Base-by-base conservation (phyloP, 2,113 vertebrate species). In the Scortum barcoo region DNA sequence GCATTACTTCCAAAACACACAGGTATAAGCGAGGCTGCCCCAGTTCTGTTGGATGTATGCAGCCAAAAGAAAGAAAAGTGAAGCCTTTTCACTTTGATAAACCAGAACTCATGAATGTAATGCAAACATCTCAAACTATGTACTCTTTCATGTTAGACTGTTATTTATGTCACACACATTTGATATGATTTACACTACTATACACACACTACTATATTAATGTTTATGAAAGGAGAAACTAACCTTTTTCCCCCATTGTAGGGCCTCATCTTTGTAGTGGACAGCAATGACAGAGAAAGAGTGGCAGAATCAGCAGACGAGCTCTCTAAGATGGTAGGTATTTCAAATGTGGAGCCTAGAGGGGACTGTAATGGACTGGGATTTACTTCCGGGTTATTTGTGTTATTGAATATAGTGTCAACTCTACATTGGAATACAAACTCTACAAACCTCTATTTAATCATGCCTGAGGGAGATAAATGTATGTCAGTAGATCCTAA, bases 1-100 rank as follows among this genome's bases (percentile, higher is more conserved):
- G 86, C 97, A 98, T 86, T 99, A 99, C 92, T 98, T 98, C 94
- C 97, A 98, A 87, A 98, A 97, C 92, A 99, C 97, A 38, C 97
- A 98, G 96, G 97, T 97, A 94, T 1, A 61, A 13, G 8, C n/a
- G 14, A 30, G 48, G 46, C 9, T 40, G 20, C 16, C 3, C 10
- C 4, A 20, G n/a, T 10, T 28, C 17, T 6, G 14, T 24, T 1
- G 16, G 17, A 9, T 67, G 3, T 46, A 44, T 0, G n/a, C 36
- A 44, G 28, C n/a, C n/a, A n/a, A n/a, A n/a, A n/a, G n/a, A n/a
- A n/a, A n/a, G n/a, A n/a, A n/a, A 24, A 72, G 9, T 54, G 17
- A 36, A 63, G 58, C 9, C 16, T 14, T 16, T 46, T 30, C 13
- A 20, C 42, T 30, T 22, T 1, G 7, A 38, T 62, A 5, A 50